These are phyloP conservation scores for Scolopax rusticola DNA, from an alignment of 2,797 vertebrate species.

Conservation along the genomic window DNA sequence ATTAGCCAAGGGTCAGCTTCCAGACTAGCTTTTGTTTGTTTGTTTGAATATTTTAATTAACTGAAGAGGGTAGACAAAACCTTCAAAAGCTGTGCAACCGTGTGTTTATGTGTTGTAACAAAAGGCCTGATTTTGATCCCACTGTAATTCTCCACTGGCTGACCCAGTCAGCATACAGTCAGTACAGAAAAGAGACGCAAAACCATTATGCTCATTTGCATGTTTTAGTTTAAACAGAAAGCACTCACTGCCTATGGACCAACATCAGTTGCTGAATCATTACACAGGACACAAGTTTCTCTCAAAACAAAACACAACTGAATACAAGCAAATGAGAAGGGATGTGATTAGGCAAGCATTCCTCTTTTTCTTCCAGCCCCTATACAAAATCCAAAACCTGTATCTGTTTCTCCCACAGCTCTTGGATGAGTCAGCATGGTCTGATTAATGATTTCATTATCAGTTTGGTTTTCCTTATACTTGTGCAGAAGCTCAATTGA, in stretches of 20 bases:
- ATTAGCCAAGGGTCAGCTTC: neutral
- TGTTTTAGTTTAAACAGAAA: neutral
- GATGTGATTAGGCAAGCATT: neutral
- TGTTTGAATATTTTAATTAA: constrained; percentile 42
- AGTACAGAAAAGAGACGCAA: neutral
- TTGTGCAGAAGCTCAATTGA: neutral
- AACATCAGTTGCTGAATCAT: neutral
- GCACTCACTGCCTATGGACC: neutral
- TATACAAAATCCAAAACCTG: neutral
- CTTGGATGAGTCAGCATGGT: neutral
- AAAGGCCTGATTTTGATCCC: constrained; percentile 33
- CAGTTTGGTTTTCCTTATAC: fast-evolving
- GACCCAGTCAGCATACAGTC: neutral
- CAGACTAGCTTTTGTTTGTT: neutral
- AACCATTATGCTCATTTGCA: neutral
- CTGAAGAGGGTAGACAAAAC: neutral
- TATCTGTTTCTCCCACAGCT: neutral
- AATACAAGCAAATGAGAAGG: neutral
- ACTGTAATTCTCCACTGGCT: neutral
- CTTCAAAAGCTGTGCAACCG: neutral
- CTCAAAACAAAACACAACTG: neutral
- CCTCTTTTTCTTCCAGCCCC: neutral
- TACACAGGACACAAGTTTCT: neutral
- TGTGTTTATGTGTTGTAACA: neutral
- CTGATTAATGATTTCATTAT: neutral